A percentile compares a stretch with the other conserved stretches of the same genome.
These are phyloP conservation scores for Lates japonicus DNA, from an alignment of 2,797 vertebrate genomes.

Conservation along the genomic window DNA sequence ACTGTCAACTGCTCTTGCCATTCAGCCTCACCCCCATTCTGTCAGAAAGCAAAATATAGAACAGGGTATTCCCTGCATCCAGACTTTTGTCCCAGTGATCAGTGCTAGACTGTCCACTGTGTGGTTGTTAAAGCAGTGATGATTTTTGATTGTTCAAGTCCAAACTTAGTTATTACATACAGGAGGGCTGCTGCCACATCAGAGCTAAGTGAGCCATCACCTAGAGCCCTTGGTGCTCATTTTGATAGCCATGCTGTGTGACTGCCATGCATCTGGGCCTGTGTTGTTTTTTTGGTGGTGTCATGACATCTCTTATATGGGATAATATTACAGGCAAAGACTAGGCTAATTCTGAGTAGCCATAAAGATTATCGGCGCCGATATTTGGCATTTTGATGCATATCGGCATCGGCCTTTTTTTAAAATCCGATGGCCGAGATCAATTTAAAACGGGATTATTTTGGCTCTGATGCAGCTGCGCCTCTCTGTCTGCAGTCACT, in stretches of 20 bases:
- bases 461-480: too few species aligned
- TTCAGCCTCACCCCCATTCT: constrained; percentile 39
- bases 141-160: constrained; percentile 6
- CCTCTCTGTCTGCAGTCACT: too few species aligned
- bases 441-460: too few species aligned
- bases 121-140: not conserved
- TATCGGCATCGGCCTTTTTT: too few species aligned
- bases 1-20: constrained; percentile 10
- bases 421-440: too few species aligned
- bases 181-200: constrained; percentile 16
- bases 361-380: too few species aligned
- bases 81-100: not conserved
- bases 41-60: constrained; percentile 2
- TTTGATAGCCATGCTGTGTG: constrained; percentile 2
- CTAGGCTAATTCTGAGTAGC: constrained; percentile 11
- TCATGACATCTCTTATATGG: constrained; percentile 17
- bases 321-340: not conserved
- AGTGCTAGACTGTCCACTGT: not conserved
- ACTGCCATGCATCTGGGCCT: constrained; percentile 1
- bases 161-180: not conserved
- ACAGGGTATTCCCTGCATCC: not conserved
- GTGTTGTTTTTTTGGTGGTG: constrained; percentile 6
- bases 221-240: not conserved
- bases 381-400: too few species aligned
- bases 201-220: constrained; percentile 5